Evolutionary conservation across 2,113 vertebrate genomes (phyloP), one percentile per base, ranked within the genome.

Genomic region (Hipposideros armiger): DNA sequence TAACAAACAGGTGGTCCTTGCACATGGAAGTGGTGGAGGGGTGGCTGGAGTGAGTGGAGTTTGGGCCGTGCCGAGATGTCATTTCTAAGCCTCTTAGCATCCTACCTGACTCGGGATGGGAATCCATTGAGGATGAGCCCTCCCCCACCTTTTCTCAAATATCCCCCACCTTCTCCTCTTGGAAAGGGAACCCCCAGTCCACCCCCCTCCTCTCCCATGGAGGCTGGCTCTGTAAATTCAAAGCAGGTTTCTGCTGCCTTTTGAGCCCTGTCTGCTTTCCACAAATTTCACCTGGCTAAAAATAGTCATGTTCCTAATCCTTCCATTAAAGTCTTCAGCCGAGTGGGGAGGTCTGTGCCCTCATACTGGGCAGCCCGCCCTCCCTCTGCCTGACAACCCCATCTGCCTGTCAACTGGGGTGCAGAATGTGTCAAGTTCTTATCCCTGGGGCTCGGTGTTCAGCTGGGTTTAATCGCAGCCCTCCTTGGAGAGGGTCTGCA

Each of bases 251-350:
- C 94, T 95, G 95, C 94, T 97, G 96, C 95, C 95, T 97, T 97
- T 93, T 97, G 97, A 98, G 86, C 52, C 96, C 94, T 1, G 74
- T 96, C 97, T 97, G 45, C 82, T 98, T 97, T 96, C 95, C 95
- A 96, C 86, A 95, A 89, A 93, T 98, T 97, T 98, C 97, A 98
- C 98, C 97, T 98, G 98, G 97, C 96, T 97, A 98, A 98, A 98
- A 98, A 98, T 96, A 98, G 97, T 95, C 97, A 76, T 93, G 52
- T 85, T 58, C 67, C 74, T 97, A 97, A 95, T 97, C 97, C 97
- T 97, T 93, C 93, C 84, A 98, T 96, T 98, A 96, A 98, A 98
- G 97, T 96, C 97, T 98, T 97, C 96, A 97, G 97, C 95, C 67
- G 11, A 77, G 80, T 95, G 95, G 97, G 97, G 96, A 97, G 96